phyloP scores from a whole-genome alignment of 2,797 vertebrate genomes.

The Rallus crepitans region DNA sequence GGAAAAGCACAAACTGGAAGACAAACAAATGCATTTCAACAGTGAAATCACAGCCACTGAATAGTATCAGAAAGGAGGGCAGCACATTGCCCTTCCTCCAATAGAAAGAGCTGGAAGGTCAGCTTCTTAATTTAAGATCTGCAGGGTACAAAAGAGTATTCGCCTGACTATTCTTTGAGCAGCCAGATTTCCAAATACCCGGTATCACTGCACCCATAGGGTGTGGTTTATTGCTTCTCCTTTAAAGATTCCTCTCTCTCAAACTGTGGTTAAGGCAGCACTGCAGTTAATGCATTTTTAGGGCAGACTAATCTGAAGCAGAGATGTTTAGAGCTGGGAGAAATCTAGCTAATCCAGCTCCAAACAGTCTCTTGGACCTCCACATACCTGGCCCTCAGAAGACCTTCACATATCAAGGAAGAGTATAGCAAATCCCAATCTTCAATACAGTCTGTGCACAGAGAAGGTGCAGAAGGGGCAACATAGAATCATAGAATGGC shows the following conservation, averaged over 20 bases:
- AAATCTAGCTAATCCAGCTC: background rate
- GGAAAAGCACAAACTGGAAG: conserved; percentile 11
- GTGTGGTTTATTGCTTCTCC: background rate
- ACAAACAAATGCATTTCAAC: background rate
- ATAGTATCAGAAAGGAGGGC: background rate
- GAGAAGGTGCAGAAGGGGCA: background rate
- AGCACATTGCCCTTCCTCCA: conserved; percentile 18
- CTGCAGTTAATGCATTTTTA: background rate
- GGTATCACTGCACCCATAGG: background rate
- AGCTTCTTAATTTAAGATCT: conserved; percentile 1
- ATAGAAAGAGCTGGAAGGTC: conserved; percentile 28
- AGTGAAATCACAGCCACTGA: background rate
- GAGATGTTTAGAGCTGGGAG: background rate
- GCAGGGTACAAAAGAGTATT: background rate
- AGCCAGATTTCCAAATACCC: background rate
- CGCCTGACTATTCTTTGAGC: background rate
- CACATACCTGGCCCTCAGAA: background rate
- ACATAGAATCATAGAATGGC: background rate
- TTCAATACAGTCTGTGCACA: background rate
- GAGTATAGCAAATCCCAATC: background rate
- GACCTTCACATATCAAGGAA: background rate
- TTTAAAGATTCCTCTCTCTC: background rate
- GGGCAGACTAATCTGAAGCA: background rate
- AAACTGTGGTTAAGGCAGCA: background rate
- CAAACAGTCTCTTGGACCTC: background rate